Evolutionary conservation across 2,888 invertebrate species (phyloP).

Genomic region (Sinhomidia bicolor): DNA sequence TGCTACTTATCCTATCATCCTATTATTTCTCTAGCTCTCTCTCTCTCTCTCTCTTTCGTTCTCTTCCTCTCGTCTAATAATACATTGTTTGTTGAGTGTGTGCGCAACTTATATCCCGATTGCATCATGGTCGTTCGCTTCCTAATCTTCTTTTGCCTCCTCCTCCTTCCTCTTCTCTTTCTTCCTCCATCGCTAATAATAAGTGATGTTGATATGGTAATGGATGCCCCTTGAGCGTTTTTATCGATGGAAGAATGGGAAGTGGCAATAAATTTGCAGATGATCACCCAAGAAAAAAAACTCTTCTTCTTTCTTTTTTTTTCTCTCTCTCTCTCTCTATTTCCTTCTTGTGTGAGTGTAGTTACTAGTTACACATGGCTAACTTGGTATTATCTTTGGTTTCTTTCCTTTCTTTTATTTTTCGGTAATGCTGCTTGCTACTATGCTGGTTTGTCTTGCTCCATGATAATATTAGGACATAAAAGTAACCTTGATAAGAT

Average conservation of each 20-base stretch:
- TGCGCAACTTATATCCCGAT: constrained; percentile 38
- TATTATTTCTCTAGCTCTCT: constrained; percentile 7
- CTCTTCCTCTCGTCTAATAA: constrained; percentile 6
- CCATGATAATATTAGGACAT: background rate
- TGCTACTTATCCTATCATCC: constrained; percentile 14
- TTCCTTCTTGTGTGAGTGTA: background rate
- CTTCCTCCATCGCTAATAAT: constrained; percentile 57
- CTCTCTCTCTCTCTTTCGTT: background rate
- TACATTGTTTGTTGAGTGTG: constrained; percentile 22
- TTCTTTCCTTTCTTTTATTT: no score
- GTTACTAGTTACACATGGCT: background rate
- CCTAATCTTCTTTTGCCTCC: constrained; percentile 34
- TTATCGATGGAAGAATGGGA: constrained; percentile 79
- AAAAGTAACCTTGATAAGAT: constrained; percentile 27
- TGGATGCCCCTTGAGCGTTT: constrained; percentile 79
- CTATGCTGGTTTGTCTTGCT: no score
- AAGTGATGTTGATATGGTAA: constrained; percentile 75
- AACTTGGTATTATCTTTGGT: no score
- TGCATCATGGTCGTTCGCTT: constrained; percentile 38
- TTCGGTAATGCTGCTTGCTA: no score
- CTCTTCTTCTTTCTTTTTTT: constrained; percentile 26
- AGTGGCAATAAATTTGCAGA: constrained; percentile 80
- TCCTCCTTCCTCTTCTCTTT: constrained; percentile 23
- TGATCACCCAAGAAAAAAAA: constrained; percentile 75
- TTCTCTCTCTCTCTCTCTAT: background rate